Base-by-base conservation (phyloP, 2,113 vertebrate species). In the Danio rerio region DNA sequence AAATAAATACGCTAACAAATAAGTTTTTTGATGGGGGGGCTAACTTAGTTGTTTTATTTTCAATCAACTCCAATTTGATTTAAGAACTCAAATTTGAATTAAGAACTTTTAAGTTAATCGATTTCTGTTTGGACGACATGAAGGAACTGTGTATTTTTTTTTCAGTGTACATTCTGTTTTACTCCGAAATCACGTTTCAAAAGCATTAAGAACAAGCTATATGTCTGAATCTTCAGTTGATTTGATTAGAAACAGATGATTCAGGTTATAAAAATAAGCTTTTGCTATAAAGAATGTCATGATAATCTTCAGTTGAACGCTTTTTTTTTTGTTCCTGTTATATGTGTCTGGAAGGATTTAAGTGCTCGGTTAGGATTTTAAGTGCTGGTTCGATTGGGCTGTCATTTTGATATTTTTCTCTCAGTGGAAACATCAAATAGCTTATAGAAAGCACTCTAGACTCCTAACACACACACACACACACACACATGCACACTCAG, bases 351-450 rank as follows among this genome's bases (percentile, higher is more conserved):
- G 10, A 4, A 31, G 43, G 16, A 56, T 50, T 75, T 61, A 75
- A 59, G 55, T 59, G 73, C 55, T 20, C 42, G n/a, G 40, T 74
- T 53, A 18, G 53, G 71, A 56, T 73, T 59, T 47, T 77, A 77
- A 77, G 75, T 63, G 75, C 75, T 12, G 75, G 45, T 78, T 31
- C 13, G 45, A 63, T 78, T 62, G 75, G 45, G 13, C 43, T 63
- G 58, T 78, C 55, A 61, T 75, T 21, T 59, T 47, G 73, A 45
- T 11, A 61, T 78, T 78, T 78, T 49, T 78, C 50, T 72, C 18
- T 52, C 11, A 0, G 69, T 72, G 20, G 45, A 63, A 63, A 63
- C 75, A 78, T 62, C 73, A 63, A 78, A 78, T 63, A 31, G 45
- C 13, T 50, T 31, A 63, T 40, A 63, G 59, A 52, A 63, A 52